Evolutionary conservation across 2,888 invertebrate species (phyloP).

Genomic region (Petrolisthes manimaculis): DNA sequence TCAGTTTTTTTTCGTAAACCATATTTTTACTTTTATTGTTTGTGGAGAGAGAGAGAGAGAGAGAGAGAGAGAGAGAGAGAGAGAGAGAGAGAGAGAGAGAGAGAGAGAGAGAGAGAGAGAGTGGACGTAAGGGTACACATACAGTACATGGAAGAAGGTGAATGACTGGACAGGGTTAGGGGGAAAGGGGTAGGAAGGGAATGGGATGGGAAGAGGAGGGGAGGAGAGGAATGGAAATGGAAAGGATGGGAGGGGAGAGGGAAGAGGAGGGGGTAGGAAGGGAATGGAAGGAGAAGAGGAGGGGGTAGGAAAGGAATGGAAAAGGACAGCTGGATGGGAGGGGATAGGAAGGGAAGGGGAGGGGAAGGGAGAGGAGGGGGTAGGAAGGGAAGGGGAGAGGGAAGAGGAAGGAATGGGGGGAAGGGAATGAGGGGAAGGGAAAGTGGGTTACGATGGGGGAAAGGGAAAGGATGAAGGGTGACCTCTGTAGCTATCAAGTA

Average conservation of each 20-base stretch:
- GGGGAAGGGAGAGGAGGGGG: neutral
- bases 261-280: neutral
- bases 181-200: neutral
- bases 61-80: neutral
- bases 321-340: neutral
- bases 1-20: too few relatives aligned
- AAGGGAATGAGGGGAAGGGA: neutral
- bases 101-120: neutral
- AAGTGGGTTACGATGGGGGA: neutral
- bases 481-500: too few relatives aligned
- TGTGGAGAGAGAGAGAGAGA: neutral
- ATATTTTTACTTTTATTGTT: too few relatives aligned
- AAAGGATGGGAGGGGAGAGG: neutral
- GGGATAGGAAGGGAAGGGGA: neutral
- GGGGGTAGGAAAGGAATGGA: neutral
- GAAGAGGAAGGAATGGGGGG: neutral
- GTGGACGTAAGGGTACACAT: too few relatives aligned
- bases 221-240: too few relatives aligned
- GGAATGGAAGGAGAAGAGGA: neutral
- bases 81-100: neutral
- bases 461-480: neutral
- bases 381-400: neutral
- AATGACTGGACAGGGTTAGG: too few relatives aligned
- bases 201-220: neutral
- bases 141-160: too few relatives aligned